Evolutionary conservation across 2,888 invertebrate species (phyloP).

Genomic region (Seira sanloemensis): DNA sequence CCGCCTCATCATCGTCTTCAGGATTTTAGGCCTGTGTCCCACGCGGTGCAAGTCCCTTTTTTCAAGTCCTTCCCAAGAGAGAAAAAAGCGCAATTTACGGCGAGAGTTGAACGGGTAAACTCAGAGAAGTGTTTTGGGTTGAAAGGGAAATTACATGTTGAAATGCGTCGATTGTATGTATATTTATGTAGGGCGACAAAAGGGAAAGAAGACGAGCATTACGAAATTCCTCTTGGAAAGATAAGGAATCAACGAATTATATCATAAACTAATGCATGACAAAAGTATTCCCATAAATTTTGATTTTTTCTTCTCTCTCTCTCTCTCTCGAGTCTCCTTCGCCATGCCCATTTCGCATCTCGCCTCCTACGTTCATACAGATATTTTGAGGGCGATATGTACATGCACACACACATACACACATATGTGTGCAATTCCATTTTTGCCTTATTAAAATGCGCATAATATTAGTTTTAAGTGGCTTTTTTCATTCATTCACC

Average conservation of each 20-base stretch:
- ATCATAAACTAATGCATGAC: background rate
- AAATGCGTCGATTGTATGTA: too few species aligned
- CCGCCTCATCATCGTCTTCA: background rate
- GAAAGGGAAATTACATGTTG: too few species aligned
- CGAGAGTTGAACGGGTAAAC: too few species aligned
- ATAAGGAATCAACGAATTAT: background rate
- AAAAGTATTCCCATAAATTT: slow-evolving; percentile 4
- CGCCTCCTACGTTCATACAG: slow-evolving; percentile 11
- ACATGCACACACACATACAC: too few species aligned
- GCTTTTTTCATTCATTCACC: background rate
- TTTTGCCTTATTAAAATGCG: background rate
- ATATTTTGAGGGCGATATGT: too few species aligned
- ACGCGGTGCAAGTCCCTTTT: background rate
- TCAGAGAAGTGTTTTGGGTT: too few species aligned
- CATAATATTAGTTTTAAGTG: slow-evolving; percentile 13
- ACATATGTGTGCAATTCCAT: background rate
- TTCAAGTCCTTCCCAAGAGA: too few species aligned
- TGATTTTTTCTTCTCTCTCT: background rate
- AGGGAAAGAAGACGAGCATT: background rate
- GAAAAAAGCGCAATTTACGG: too few species aligned
- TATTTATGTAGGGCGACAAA: background rate
- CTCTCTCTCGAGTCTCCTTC: too few species aligned
- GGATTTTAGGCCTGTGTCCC: background rate
- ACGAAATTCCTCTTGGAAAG: background rate
- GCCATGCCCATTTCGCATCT: background rate